Evolutionary conservation across 2,113 vertebrate genomes (phyloP).

Genomic region (Dasypus novemcinctus): DNA sequence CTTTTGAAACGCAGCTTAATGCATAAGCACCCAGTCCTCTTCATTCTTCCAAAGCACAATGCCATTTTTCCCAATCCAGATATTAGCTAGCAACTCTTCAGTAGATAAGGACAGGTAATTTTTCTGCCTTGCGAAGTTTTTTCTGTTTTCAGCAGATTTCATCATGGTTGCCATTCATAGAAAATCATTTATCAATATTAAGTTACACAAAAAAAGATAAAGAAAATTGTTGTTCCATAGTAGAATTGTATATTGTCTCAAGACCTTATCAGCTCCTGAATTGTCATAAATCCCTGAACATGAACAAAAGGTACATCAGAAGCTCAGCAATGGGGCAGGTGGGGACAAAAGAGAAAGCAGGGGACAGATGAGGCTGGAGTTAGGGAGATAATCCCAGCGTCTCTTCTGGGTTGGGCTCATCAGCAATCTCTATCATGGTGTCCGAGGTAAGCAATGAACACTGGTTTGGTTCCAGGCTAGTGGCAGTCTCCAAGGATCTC

Average conservation of each 20-base stretch:
- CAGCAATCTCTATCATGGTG: neutral
- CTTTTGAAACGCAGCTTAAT: neutral
- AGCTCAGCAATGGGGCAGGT: neutral
- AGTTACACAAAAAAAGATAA: neutral
- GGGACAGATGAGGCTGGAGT: neutral
- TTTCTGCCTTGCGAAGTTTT: neutral
- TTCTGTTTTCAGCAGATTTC: conserved; percentile 16
- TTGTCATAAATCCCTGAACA: neutral
- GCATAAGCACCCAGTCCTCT: neutral
- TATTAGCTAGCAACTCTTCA: neutral
- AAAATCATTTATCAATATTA: conserved; percentile 31
- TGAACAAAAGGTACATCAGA: neutral
- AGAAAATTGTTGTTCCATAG: neutral
- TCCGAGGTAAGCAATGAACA: neutral
- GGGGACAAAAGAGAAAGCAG: neutral
- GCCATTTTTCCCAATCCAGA: neutral
- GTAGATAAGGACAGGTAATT: neutral
- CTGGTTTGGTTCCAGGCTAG: neutral
- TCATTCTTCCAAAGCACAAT: neutral
- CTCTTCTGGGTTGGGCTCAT: neutral
- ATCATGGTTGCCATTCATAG: neutral
- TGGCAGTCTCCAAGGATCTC: neutral
- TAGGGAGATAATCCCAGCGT: neutral
- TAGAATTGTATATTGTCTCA: neutral
- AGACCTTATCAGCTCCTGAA: neutral